Evolutionary conservation across 2,113 vertebrate species (phyloP).

Genomic region (Seriola dumerili): DNA sequence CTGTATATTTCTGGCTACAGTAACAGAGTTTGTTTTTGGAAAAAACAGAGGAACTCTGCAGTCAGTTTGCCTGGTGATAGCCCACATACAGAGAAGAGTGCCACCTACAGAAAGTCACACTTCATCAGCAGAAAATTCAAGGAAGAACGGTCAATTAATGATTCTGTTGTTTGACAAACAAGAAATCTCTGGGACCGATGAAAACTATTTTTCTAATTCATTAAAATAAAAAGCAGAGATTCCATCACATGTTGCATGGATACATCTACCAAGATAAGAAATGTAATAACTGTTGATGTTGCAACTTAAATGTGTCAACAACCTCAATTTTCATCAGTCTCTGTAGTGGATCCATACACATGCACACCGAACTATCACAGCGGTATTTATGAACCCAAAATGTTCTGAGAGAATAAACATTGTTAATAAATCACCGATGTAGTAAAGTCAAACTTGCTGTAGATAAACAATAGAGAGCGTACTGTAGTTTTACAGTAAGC

Average conservation of each 20-base stretch:
- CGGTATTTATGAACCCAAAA: no score
- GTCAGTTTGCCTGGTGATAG: neutral
- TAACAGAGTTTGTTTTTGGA: constrained; percentile 8
- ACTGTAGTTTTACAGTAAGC: neutral
- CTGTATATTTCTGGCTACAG: neutral
- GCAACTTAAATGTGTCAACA: no score
- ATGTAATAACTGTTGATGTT: no score
- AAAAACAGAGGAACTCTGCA: constrained; percentile 4
- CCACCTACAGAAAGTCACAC: neutral
- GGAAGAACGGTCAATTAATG: neutral
- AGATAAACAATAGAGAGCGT: no score
- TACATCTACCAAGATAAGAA: no score
- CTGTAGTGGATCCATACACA: neutral
- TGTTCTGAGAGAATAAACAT: no score
- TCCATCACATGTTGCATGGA: no score
- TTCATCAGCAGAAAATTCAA: neutral
- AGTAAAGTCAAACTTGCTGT: no score
- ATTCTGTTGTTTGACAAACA: neutral
- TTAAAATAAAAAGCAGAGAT: neutral
- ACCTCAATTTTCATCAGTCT: neutral
- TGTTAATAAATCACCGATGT: no score
- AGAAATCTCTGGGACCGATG: neutral
- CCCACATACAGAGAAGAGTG: neutral
- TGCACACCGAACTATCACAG: no score
- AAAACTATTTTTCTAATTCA: neutral